Evolutionary conservation across 1,140 invertebrate genomes (phyloP).

Genomic region (Coenobita brevimanus): DNA sequence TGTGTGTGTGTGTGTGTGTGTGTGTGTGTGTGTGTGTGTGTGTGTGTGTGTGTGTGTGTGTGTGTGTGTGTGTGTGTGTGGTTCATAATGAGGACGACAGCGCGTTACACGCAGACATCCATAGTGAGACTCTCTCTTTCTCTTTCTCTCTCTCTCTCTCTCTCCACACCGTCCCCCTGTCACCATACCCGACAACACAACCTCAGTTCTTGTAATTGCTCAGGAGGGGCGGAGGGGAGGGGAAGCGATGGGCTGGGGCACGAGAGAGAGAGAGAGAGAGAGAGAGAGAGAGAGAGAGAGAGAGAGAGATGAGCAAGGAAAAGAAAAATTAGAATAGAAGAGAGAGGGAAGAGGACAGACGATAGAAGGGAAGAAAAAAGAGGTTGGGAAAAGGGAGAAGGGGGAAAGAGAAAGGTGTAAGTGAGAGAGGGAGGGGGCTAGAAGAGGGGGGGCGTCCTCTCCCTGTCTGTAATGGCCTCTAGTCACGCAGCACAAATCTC

Average conservation of each 20-base stretch:
- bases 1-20: too few relatives aligned
- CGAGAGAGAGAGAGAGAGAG: background rate
- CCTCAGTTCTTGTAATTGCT: background rate
- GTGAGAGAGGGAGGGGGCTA: background rate
- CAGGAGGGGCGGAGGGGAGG: background rate
- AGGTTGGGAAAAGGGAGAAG: background rate
- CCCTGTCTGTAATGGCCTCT: background rate
- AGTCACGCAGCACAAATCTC: too few relatives aligned
- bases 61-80: too few relatives aligned
- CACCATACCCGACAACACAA: background rate
- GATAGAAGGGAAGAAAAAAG: background rate
- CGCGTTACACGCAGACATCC: too few relatives aligned
- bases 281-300: slow-evolving; percentile 11
- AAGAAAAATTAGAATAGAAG: background rate
- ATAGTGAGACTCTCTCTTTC: too few relatives aligned
- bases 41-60: too few relatives aligned
- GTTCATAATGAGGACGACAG: too few relatives aligned
- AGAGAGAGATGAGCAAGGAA: background rate
- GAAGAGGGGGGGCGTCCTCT: background rate
- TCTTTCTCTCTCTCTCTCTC: too few relatives aligned
- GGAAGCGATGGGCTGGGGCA: background rate
- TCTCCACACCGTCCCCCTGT: too few relatives aligned
- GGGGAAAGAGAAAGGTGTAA: too few relatives aligned
- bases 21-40: too few relatives aligned
- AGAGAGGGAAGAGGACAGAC: background rate